Evolutionary conservation across 2,888 invertebrate species (phyloP), one percentile per base, ranked within the genome.

Genomic region (Pachymerium ferrugineum): DNA sequence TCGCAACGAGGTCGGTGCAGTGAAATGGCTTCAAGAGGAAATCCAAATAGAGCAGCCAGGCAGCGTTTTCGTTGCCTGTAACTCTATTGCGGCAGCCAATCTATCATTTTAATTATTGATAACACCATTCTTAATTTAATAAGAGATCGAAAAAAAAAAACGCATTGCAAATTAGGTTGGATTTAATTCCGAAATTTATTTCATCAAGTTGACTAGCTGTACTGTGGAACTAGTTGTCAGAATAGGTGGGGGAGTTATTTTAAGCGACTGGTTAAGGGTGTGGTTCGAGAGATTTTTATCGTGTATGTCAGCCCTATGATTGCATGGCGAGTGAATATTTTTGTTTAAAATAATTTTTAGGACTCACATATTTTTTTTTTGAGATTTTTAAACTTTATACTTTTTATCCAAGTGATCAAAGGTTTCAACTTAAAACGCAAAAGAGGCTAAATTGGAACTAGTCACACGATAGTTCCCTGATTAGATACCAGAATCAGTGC

Each of bases 221-320:
- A 8, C 47, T 22, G 16, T 1, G 47, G 8, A 54, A 62, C 62
- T 62, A 54, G 28, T 62, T 25, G 62, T 62, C 28, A 31, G 31
- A 19, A n/a, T 14, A 30, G 28, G 68, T 28, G 68, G 68, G 68
- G 29, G 68, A 25, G 68, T 68, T 68, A 30, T 68, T 68, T 22
- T 30, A 68, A 68, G 33, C 30, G 69, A 29, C 31, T 33, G 69
- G 10, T 62, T n/a, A n/a, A n/a, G 62, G 62, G 62, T 62, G 62
- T 62, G 62, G 62, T 62, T 62, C 25, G 1, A 62, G 47, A 47
- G 62, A 62, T 62, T 62, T 62, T 25, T 25, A 62, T 62, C 62
- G 62, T 14, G 28, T 14, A 28, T 62, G 62, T 62, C 28, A 62
- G 25, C 28, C 14, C 3, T 28, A 3, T 25, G 62, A 62, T 62